Evolutionary conservation across 2,797 vertebrate species (phyloP).

Genomic region (Florisuga fusca): DNA sequence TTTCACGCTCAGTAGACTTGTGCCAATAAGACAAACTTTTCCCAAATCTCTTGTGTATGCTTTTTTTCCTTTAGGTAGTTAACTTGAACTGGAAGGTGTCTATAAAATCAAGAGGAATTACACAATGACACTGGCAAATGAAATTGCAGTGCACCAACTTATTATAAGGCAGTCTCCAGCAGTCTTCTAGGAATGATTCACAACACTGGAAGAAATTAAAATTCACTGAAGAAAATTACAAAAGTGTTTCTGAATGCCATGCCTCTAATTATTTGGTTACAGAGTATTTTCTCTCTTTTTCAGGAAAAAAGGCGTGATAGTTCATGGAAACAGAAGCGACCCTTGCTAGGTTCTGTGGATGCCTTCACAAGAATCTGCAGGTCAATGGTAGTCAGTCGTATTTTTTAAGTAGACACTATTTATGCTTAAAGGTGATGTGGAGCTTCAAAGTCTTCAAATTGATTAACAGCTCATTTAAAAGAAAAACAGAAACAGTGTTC

Average conservation of each 20-base stretch:
- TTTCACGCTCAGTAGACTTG: not conserved
- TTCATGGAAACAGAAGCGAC: not conserved
- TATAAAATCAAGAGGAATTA: not conserved
- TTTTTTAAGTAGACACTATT: not conserved
- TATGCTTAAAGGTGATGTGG: constrained; percentile 22
- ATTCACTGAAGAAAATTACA: not conserved
- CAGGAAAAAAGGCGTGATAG: not conserved
- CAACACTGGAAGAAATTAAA: not conserved
- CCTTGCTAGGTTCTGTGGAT: not conserved
- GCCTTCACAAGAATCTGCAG: not conserved
- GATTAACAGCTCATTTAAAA: not conserved
- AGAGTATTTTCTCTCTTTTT: not conserved
- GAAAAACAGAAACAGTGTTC: not conserved
- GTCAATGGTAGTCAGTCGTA: not conserved
- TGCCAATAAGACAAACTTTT: not conserved
- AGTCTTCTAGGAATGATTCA: not conserved
- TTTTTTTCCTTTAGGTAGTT: not conserved
- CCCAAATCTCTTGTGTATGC: rapidly evolving
- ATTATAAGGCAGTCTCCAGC: not conserved
- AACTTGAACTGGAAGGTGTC: not conserved
- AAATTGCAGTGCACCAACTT: not conserved
- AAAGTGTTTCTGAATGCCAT: not conserved
- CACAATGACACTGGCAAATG: not conserved
- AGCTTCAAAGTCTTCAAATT: not conserved
- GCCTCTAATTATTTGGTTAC: not conserved